Conservation (phyloP, 2,888 invertebrate genomes). For the Cryptops parisi region DNA sequence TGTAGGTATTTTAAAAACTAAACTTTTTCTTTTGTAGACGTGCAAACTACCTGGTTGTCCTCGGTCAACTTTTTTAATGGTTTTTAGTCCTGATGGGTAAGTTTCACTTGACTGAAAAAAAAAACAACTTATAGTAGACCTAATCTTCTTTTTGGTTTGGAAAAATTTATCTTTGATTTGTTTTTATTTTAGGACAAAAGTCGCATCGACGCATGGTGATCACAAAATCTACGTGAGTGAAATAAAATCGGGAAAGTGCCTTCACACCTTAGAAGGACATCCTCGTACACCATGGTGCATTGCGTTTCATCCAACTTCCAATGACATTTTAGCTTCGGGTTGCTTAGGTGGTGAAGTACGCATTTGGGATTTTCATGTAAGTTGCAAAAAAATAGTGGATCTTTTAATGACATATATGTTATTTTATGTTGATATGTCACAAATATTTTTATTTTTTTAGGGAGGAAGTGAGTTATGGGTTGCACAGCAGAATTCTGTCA, state of each 20-base stretch:
- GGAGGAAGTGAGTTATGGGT: conserved; percentile 76
- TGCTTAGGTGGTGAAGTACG: conserved; percentile 78
- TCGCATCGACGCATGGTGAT: conserved; percentile 79
- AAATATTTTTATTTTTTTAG: conserved; percentile 34
- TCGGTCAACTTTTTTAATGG: conserved; percentile 69
- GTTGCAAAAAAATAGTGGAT: conserved; percentile 22
- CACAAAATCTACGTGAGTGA: conserved; percentile 76
- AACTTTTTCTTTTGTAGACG: conserved; percentile 24
- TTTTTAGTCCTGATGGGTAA: conserved; percentile 75
- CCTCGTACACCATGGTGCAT: conserved; percentile 83
- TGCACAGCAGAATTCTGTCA: conserved; percentile 53
- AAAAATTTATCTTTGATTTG: conserved; percentile 6
- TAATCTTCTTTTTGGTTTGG: conserved; percentile 9
- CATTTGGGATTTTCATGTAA: conserved; percentile 69
- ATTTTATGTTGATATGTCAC: background rate
- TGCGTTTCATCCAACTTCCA: conserved; percentile 70
- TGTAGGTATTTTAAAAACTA: too few species aligned
- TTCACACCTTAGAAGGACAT: conserved; percentile 61
- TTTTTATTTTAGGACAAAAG: conserved; percentile 45
- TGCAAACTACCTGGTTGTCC: conserved; percentile 46
- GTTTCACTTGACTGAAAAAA: conserved; percentile 24
- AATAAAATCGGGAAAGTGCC: conserved; percentile 58
- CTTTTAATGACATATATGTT: background rate
- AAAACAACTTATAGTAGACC: too few species aligned
- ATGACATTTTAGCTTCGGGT: conserved; percentile 70